phyloP scores from a whole-genome alignment of 2,888 invertebrate species.

The Branchipolynoe longqiensis region DNA sequence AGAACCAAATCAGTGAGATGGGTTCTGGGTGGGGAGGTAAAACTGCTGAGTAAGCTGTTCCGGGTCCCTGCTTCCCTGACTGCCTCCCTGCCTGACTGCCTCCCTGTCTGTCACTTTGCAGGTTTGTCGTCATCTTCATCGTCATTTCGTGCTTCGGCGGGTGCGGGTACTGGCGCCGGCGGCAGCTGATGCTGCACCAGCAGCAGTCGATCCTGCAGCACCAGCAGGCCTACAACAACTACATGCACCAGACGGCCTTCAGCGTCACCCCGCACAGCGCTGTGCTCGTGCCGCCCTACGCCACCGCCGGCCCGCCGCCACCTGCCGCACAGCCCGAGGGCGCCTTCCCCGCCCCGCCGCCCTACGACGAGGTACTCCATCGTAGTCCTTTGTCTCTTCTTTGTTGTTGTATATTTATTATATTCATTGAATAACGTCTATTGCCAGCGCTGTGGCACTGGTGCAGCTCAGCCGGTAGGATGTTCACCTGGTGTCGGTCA shows the following conservation, averaged over 20 bases:
- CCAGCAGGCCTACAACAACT: slow-evolving; percentile 37
- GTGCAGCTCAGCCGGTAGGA: too few species aligned
- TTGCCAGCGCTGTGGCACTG: too few species aligned
- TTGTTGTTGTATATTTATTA: too few species aligned
- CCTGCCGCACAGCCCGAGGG: slow-evolving; percentile 28
- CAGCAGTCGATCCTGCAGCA: slow-evolving; percentile 58
- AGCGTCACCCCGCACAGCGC: not conserved
- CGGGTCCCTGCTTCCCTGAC: too few species aligned
- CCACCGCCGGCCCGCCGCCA: slow-evolving; percentile 10
- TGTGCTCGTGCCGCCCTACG: slow-evolving; percentile 46
- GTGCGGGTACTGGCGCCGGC: slow-evolving; percentile 79
- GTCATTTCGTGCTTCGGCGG: slow-evolving; percentile 79
- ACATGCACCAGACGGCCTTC: slow-evolving; percentile 41
- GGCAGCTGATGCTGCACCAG: slow-evolving; percentile 69
- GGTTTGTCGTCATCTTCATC: slow-evolving; percentile 65
- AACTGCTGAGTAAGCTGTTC: too few species aligned
- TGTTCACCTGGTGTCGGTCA: too few species aligned
- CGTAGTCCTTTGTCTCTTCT: too few species aligned
- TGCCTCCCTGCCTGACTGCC: too few species aligned
- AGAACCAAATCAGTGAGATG: too few species aligned
- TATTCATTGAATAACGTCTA: too few species aligned
- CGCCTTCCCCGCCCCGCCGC: slow-evolving; percentile 62
- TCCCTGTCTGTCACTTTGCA: too few species aligned
- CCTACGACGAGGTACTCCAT: slow-evolving; percentile 64
- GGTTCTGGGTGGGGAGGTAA: too few species aligned